phyloP scores from a whole-genome alignment of 2,797 vertebrate species.

The Psittacula derbiana region DNA sequence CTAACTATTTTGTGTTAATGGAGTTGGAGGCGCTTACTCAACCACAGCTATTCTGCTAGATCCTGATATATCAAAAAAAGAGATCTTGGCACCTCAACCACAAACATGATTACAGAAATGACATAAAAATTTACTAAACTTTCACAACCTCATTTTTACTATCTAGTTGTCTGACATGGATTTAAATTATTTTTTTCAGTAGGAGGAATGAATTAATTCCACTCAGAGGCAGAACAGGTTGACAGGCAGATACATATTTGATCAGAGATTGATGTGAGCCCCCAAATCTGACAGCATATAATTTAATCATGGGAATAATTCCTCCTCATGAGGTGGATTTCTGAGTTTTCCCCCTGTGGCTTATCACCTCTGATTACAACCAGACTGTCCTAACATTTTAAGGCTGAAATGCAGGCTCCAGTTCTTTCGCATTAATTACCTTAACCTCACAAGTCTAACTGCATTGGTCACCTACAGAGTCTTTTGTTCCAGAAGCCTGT shows the following conservation, averaged over 20 bases:
- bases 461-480: neutral
- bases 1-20: neutral
- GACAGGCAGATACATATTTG: neutral
- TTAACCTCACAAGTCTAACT: neutral
- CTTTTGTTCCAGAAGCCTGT: neutral
- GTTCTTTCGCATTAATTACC: neutral
- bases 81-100: neutral
- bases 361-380: neutral
- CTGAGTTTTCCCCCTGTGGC: neutral
- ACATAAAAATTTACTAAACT: slow-evolving; percentile 22
- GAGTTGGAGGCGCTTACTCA: neutral
- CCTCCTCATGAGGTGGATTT: neutral
- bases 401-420: neutral
- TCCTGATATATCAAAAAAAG: neutral
- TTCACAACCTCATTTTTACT: neutral
- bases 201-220: slow-evolving; percentile 17
- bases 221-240: neutral
- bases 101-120: slow-evolving; percentile 15
- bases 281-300: neutral
- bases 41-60: neutral
- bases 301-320: neutral
- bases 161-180: neutral
- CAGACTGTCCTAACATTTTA: neutral
- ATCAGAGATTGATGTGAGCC: neutral
- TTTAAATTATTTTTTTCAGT: slow-evolving; percentile 8